Conservation (phyloP, 2,888 invertebrate genomes). For the Linnaemya vulpina region DNA sequence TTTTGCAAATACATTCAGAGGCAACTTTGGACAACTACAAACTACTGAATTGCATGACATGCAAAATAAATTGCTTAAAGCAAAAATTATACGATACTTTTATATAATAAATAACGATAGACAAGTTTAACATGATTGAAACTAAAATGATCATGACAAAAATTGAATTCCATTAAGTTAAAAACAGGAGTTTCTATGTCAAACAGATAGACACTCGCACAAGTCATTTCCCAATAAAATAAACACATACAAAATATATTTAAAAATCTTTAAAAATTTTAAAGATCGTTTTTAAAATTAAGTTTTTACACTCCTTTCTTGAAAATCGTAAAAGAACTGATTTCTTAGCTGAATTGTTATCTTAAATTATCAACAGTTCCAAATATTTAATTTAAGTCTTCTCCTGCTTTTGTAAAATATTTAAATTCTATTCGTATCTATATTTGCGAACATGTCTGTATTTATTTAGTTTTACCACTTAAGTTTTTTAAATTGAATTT, state of each 20-base stretch:
- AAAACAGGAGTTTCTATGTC: not conserved
- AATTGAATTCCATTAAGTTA: conserved; percentile 1
- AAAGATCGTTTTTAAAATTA: not conserved
- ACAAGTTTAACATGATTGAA: conserved; percentile 37
- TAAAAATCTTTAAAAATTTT: not conserved
- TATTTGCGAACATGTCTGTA: conserved; percentile 11
- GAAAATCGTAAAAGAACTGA: conserved; percentile 47
- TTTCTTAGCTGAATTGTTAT: conserved; percentile 66
- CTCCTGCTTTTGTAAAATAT: conserved; percentile 63
- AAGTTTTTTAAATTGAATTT: conserved; percentile 17
- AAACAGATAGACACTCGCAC: not conserved
- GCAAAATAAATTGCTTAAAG: conserved; percentile 48
- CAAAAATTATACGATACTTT: conserved; percentile 30
- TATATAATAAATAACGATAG: conserved; percentile 27
- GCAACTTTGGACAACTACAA: conserved; percentile 21
- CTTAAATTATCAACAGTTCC: not conserved
- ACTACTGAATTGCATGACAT: conserved; percentile 32
- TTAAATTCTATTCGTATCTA: conserved; percentile 20
- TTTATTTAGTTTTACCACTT: conserved; percentile 68
- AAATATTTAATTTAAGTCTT: not conserved
- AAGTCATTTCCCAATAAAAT: conserved; percentile 43
- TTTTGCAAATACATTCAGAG: conserved; percentile 31
- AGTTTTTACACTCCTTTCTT: too few relatives aligned
- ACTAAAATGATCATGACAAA: not conserved
- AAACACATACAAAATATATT: not conserved